Base-by-base conservation (phyloP, 2,113 vertebrate genomes). In the Sturnira hondurensis region DNA sequence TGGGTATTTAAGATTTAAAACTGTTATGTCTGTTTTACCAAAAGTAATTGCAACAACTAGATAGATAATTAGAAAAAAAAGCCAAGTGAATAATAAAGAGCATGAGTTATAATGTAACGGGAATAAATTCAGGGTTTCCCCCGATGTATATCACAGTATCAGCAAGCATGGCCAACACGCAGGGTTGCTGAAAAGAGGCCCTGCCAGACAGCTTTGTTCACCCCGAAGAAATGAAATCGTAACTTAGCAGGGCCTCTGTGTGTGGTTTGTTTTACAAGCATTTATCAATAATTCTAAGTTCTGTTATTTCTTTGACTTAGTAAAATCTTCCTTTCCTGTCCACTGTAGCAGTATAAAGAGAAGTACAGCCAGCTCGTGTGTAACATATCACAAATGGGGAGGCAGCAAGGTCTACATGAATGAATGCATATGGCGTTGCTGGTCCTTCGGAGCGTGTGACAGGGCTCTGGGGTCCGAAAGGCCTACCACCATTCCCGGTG, bases 21-120 rank as follows among this genome's bases (percentile, higher is more conserved):
- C 58, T 73, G 17, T 38, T 47, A 90, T 76, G 74, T 24, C 15
- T 43, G 0, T 58, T 84, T 31, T 86, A 58, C 31, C 56, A 81
- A 94, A 95, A 90, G 9, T 67, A 73, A 92, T 63, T 31, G 2
- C 33, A 93, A 92, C 14, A 86, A 78, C 38, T 89, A 86, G 58
- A 52, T 61, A 91, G 52, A 52, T 67, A 91, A 31, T 77, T 74
- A 86, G 24, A 58, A 63, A 67, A 45, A 45, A 50, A 50, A 50
- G 19, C 16, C 43, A 92, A 77, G 0, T n/a, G 47, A 74, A 28
- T 82, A 58, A 71, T 84, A 67, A 61, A 68, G 17, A 90, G 38
- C 26, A 50, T 33, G 43, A 73, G 28, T 43, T 97, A 81, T 7
- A 52, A 52, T n/a, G 8, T 45, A 67, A n/a, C 56, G 89, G 67